phyloP scores from a whole-genome alignment of 2,888 invertebrate species.

The Pammene aurita region DNA sequence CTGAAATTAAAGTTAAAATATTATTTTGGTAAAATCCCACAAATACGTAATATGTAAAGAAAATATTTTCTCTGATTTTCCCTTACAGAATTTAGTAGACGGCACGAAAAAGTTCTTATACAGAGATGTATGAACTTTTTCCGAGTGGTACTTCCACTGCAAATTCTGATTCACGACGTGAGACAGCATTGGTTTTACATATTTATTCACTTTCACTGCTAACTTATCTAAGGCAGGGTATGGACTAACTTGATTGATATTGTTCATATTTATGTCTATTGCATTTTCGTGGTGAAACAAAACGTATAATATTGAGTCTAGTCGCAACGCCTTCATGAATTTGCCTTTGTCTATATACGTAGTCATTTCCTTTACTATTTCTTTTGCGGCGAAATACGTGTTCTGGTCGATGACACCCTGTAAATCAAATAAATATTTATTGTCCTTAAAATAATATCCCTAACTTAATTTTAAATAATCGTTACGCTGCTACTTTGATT shows the following conservation, averaged over 20 bases:
- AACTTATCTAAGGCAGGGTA: constrained; percentile 59
- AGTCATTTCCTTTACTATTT: constrained; percentile 56
- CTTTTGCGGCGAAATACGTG: constrained; percentile 56
- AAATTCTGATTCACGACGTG: constrained; percentile 64
- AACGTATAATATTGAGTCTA: constrained; percentile 56
- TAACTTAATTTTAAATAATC: background rate
- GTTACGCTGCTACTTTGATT: background rate
- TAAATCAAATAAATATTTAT: background rate
- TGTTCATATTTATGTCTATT: constrained; percentile 67
- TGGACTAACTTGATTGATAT: constrained; percentile 63
- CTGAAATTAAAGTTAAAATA: constrained; percentile 57
- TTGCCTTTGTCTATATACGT: constrained; percentile 58
- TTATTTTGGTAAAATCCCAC: background rate
- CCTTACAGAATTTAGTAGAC: constrained; percentile 70
- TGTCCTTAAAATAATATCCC: background rate
- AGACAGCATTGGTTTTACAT: constrained; percentile 66
- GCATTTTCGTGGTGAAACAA: constrained; percentile 56
- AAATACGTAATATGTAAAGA: background rate
- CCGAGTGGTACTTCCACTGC: constrained; percentile 63
- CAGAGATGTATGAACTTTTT: constrained; percentile 59
- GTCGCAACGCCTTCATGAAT: constrained; percentile 53
- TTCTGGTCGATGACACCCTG: constrained; percentile 69
- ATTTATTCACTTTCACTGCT: constrained; percentile 59
- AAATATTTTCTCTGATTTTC: background rate
- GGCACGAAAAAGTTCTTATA: constrained; percentile 64